A percentile compares a stretch with the other conserved stretches of the same genome.
Evolutionary conservation across 2,888 invertebrate species (phyloP).

Genomic region (Drosophila robusta): DNA sequence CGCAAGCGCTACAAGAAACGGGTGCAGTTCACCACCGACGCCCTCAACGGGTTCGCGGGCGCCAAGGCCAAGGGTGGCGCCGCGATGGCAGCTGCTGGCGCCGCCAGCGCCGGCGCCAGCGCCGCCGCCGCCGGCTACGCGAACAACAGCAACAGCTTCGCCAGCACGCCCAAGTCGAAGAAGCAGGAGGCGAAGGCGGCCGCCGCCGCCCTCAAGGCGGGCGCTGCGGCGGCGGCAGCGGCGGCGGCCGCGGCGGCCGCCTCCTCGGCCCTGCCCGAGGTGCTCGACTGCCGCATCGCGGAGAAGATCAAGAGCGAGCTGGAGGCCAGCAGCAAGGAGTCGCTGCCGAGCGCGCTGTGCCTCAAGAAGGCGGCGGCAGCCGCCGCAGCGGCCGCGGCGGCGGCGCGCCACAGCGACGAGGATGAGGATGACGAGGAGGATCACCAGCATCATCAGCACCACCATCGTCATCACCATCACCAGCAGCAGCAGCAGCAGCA

Average conservation of each 20-base stretch:
- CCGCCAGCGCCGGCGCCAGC: not conserved
- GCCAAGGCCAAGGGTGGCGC: conserved; percentile 44
- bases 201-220: conserved; percentile 64
- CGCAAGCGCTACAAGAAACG: conserved; percentile 83
- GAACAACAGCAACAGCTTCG: conserved; percentile 27
- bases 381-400: conserved; percentile 45
- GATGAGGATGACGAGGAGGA: conserved; percentile 78
- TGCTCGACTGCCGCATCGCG: conserved; percentile 84
- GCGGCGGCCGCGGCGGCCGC: conserved; percentile 64
- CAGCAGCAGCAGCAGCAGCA: conserved; percentile 48
- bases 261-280: conserved; percentile 79
- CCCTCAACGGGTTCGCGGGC: conserved; percentile 74
- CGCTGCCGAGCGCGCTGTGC: conserved; percentile 74
- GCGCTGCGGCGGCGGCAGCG: conserved; percentile 56
- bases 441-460: conserved; percentile 45
- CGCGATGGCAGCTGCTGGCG: conserved; percentile 18
- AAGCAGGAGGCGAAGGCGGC: conserved; percentile 82
- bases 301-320: conserved; percentile 85
- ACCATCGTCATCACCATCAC: conserved; percentile 34
- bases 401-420: conserved; percentile 68
- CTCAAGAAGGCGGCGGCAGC: conserved; percentile 73
- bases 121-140: conserved; percentile 5
- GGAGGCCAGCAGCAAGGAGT: conserved; percentile 81
- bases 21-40: conserved; percentile 83
- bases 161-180: conserved; percentile 73